Conservation (phyloP, 2,888 invertebrate species). For the Epirrita christyi region DNA sequence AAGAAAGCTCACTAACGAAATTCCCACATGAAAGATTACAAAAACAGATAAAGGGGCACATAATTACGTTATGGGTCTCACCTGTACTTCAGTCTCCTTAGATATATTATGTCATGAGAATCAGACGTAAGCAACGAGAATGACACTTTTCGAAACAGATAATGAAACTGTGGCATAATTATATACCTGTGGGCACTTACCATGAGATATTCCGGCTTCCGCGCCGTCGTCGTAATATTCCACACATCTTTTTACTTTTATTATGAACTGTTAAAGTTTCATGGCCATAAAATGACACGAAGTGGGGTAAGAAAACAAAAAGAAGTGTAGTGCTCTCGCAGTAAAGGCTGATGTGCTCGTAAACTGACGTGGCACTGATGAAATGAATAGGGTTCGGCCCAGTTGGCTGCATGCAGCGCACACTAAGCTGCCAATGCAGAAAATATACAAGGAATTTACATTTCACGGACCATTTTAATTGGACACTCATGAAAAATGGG, state of each 20-base stretch:
- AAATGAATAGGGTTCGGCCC: constrained; percentile 59
- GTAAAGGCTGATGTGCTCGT: constrained; percentile 69
- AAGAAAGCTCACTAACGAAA: constrained; percentile 31
- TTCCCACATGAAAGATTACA: constrained; percentile 42
- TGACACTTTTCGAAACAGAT: constrained; percentile 42
- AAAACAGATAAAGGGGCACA: constrained; percentile 35
- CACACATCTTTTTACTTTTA: constrained; percentile 45
- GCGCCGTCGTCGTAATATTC: constrained; percentile 25
- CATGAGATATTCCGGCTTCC: constrained; percentile 18
- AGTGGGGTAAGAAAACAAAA: constrained; percentile 61
- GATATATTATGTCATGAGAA: constrained; percentile 49
- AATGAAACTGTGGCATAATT: constrained; percentile 39
- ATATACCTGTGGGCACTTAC: constrained; percentile 16
- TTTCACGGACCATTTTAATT: constrained; percentile 63
- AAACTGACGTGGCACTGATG: constrained; percentile 62
- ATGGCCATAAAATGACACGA: constrained; percentile 58
- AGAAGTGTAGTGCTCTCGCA: constrained; percentile 64
- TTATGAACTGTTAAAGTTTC: constrained; percentile 58
- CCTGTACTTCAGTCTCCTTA: constrained; percentile 28
- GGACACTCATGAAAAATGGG: constrained; percentile 53
- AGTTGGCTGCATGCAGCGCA: constrained; percentile 37
- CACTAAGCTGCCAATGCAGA: constrained; percentile 50
- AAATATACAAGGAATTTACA: constrained; percentile 51
- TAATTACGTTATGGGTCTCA: constrained; percentile 32
- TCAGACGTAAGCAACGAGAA: constrained; percentile 30